phyloP scores from a whole-genome alignment of 2,113 vertebrate species.

The Antechinus stuartii region DNA sequence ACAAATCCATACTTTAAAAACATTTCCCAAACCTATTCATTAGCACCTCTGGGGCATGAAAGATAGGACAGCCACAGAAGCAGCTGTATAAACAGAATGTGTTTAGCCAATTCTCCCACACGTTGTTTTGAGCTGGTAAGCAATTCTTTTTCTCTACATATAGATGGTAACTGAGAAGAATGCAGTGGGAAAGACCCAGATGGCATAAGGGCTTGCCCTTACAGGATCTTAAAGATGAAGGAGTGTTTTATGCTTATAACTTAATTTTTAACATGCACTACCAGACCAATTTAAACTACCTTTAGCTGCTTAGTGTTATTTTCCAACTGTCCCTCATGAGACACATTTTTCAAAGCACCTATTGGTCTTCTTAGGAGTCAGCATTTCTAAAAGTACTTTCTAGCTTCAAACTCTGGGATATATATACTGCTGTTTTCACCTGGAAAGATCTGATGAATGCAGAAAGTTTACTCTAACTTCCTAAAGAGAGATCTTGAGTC shows the following conservation, averaged over 20 bases:
- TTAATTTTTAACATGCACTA: not conserved
- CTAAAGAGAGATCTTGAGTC: not conserved
- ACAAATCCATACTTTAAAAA: not conserved
- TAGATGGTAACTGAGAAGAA: not conserved
- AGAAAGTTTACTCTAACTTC: not conserved
- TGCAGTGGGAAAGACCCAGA: not conserved
- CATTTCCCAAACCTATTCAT: not conserved
- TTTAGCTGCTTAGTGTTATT: not conserved
- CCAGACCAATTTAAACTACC: not conserved
- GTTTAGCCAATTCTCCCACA: not conserved
- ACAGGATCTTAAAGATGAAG: not conserved
- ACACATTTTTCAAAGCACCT: not conserved
- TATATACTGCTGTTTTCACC: not conserved
- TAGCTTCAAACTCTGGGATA: not conserved
- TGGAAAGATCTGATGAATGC: not conserved
- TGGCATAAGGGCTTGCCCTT: not conserved
- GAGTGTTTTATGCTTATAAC: not conserved
- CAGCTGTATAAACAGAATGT: conserved; percentile 7
- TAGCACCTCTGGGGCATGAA: not conserved
- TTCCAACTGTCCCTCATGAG: not conserved
- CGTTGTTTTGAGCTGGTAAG: not conserved
- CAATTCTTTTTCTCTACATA: not conserved
- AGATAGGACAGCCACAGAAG: not conserved
- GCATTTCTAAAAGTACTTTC: not conserved
- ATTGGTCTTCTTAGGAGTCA: not conserved